A percentile compares a stretch with the other conserved stretches of the same genome.
These are phyloP conservation scores for Remorina albescens DNA, from an alignment of 2,797 vertebrate genomes.

Conservation along the genomic window DNA sequence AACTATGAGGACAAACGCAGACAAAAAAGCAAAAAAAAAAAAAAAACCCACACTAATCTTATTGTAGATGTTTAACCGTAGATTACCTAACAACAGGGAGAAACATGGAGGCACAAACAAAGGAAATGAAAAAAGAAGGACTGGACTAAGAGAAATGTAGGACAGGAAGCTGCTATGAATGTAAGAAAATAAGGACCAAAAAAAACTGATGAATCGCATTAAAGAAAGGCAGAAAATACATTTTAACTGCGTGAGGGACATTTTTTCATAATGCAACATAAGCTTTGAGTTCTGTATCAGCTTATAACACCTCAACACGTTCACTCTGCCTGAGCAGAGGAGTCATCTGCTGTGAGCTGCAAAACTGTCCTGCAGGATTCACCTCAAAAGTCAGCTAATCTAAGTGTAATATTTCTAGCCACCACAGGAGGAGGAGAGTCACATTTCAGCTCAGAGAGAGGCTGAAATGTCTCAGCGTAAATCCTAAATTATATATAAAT, in stretches of 20 bases:
- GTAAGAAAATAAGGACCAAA: not conserved
- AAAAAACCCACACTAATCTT: not conserved
- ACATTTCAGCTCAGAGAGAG: constrained; percentile 32
- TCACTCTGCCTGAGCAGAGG: constrained; percentile 18
- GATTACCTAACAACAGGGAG: not conserved
- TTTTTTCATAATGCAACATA: constrained; percentile 21
- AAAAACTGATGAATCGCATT: not conserved
- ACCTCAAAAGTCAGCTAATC: constrained; percentile 31
- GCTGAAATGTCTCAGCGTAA: constrained; percentile 36
- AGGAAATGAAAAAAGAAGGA: not conserved
- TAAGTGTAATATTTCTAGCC: constrained; percentile 45
- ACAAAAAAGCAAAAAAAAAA: no score
- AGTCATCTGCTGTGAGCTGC: constrained; percentile 25
- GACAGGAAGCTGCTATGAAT: constrained; percentile 2
- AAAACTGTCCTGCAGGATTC: constrained; percentile 44
- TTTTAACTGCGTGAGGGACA: constrained; percentile 4
- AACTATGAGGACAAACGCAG: no score
- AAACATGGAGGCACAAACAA: not conserved
- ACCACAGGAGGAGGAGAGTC: constrained; percentile 28
- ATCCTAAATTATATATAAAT: constrained; percentile 6
- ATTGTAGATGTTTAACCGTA: not conserved
- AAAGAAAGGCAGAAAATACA: constrained; percentile 5
- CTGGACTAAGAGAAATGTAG: not conserved
- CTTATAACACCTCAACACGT: constrained; percentile 31
- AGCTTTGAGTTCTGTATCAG: constrained; percentile 10